These are phyloP conservation scores for Microplitis mediator DNA, from an alignment of 1,140 invertebrate species.

Conservation along the genomic window DNA sequence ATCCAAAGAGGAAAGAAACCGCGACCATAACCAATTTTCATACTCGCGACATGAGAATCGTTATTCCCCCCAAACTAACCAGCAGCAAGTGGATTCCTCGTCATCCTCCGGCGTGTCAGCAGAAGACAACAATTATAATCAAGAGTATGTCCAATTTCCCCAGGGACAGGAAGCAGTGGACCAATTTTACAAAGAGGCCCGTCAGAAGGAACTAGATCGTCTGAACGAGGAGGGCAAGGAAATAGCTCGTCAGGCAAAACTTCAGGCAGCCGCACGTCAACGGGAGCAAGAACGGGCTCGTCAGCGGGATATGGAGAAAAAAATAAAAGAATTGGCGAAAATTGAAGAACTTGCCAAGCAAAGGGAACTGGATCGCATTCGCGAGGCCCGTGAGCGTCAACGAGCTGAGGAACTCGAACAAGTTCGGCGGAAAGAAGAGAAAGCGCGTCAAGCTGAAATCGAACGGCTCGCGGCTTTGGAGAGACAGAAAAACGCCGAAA, in stretches of 20 bases:
- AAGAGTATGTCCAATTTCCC: constrained; percentile 58
- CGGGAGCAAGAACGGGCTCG: constrained; percentile 50
- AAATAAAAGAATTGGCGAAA: constrained; percentile 49
- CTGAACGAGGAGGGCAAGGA: constrained; percentile 51
- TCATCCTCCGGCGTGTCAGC: constrained; percentile 30
- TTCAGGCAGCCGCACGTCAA: constrained; percentile 44
- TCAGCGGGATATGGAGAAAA: constrained; percentile 52
- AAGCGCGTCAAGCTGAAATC: constrained; percentile 34
- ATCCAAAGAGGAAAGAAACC: constrained; percentile 43
- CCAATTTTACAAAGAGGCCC: constrained; percentile 45
- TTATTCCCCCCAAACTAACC: constrained; percentile 37
- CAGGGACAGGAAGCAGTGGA: constrained; percentile 54
- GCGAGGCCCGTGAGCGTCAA: constrained; percentile 48
- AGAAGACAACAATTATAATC: constrained; percentile 53
- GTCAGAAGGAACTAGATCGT: constrained; percentile 48
- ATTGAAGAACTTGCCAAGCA: constrained; percentile 50
- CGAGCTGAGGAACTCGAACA: constrained; percentile 44
- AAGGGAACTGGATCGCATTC: constrained; percentile 50
- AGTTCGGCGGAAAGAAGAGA: constrained; percentile 35
- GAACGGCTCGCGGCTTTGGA: constrained; percentile 28
- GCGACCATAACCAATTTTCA: constrained; percentile 41
- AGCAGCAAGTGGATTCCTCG: constrained; percentile 22
- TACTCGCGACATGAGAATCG: constrained; percentile 33
- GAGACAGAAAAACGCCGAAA: constrained; percentile 29
- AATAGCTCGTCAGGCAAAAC: constrained; percentile 50